A percentile compares a stretch with the other conserved stretches of the same genome.
phyloP scores from a whole-genome alignment of 2,797 vertebrate species.

The Phataginus tricuspis region DNA sequence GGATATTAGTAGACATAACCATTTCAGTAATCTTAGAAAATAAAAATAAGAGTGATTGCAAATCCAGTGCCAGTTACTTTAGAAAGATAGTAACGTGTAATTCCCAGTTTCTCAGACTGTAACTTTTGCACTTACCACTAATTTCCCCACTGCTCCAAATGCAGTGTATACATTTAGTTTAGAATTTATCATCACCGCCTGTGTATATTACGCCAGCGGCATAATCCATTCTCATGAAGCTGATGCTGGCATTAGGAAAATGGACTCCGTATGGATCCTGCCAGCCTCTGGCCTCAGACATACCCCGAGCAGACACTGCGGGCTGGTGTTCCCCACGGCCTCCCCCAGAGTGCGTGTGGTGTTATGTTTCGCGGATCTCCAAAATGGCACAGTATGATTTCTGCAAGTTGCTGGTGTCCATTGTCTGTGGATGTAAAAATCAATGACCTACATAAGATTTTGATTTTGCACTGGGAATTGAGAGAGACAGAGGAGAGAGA shows the following conservation, averaged over 20 bases:
- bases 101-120: constrained; percentile 75
- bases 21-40: constrained; percentile 64
- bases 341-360: not conserved
- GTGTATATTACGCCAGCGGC: constrained; percentile 26
- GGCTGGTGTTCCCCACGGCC: not conserved
- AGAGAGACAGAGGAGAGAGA: constrained; percentile 44
- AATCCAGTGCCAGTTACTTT: constrained; percentile 60
- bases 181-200: constrained; percentile 64
- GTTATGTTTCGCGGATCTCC: not conserved
- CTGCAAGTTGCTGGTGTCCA: constrained; percentile 69
- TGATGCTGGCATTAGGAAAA: constrained; percentile 55
- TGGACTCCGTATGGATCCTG: constrained; percentile 47
- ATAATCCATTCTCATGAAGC: constrained; percentile 65
- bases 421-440: constrained; percentile 79
- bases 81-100: constrained; percentile 73
- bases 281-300: constrained; percentile 34
- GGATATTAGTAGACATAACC: constrained; percentile 62
- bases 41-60: constrained; percentile 61
- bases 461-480: constrained; percentile 72
- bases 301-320: not conserved
- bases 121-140: constrained; percentile 80
- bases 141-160: constrained; percentile 76
- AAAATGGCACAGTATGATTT: not conserved
- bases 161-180: constrained; percentile 54
- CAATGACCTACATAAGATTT: constrained; percentile 76